Evolutionary conservation across 1,140 invertebrate species (phyloP).

Genomic region (Caenorhabditis inopinata): DNA sequence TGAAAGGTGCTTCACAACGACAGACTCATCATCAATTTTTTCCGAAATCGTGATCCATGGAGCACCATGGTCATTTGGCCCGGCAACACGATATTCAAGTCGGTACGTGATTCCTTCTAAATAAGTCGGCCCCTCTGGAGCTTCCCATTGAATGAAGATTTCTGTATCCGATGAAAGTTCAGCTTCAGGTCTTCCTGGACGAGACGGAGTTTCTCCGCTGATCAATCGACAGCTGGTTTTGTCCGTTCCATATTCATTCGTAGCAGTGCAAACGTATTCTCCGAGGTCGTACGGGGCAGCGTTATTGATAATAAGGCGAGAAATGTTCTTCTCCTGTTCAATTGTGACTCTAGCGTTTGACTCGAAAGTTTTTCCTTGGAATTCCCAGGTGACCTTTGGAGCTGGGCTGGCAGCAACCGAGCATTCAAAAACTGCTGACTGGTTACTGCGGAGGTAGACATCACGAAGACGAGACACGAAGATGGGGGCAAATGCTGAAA

Average conservation of each 20-base stretch:
- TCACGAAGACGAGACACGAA: slow-evolving; percentile 71
- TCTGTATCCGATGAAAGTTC: slow-evolving; percentile 80
- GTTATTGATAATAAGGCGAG: slow-evolving; percentile 54
- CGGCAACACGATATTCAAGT: slow-evolving; percentile 73
- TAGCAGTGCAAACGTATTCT: slow-evolving; percentile 89
- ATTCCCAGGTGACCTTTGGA: slow-evolving; percentile 86
- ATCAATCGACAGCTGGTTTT: slow-evolving; percentile 69
- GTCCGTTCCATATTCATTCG: slow-evolving; percentile 75
- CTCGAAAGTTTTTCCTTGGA: slow-evolving; percentile 68
- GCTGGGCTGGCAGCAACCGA: slow-evolving; percentile 84
- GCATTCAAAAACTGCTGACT: slow-evolving; percentile 77
- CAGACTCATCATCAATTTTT: slow-evolving; percentile 91
- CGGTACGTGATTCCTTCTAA: slow-evolving; percentile 72
- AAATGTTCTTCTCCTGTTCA: slow-evolving; percentile 47
- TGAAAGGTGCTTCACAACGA: slow-evolving; percentile 77
- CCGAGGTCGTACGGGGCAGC: slow-evolving; percentile 72
- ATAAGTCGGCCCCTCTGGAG: slow-evolving; percentile 75
- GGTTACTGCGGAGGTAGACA: slow-evolving; percentile 77
- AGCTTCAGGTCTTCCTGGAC: slow-evolving; percentile 84
- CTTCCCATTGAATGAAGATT: slow-evolving; percentile 79
- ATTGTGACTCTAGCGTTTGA: slow-evolving; percentile 60
- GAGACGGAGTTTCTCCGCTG: slow-evolving; percentile 74
- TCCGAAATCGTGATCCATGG: slow-evolving; percentile 80
- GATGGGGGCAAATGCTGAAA: slow-evolving; percentile 67
- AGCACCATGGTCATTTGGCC: slow-evolving; percentile 52